These are phyloP conservation scores for Lithophane semibrunnea DNA, from an alignment of 2,888 invertebrate species.

Conservation along the genomic window DNA sequence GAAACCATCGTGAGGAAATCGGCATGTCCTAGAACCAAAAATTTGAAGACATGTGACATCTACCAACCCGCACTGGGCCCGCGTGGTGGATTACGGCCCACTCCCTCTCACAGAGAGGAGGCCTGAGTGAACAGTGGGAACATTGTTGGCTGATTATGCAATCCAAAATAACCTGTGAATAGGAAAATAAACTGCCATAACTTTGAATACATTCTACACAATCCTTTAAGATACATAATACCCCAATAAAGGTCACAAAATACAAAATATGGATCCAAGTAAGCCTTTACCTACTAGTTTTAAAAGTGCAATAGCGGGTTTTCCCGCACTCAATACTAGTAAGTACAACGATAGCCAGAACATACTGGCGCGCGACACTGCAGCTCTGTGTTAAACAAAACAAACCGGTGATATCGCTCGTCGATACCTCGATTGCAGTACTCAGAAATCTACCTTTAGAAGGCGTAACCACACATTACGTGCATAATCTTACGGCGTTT, in stretches of 20 bases:
- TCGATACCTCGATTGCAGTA: conserved; percentile 48
- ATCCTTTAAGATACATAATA: neutral
- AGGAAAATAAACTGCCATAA: neutral
- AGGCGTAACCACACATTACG: conserved; percentile 24
- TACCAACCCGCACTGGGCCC: no score
- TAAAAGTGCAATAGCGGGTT: conserved; percentile 8
- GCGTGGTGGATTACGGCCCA: no score
- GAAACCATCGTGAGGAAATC: no score
- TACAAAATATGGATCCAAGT: neutral
- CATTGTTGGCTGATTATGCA: no score
- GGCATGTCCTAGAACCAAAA: no score
- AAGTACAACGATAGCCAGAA: conserved; percentile 11
- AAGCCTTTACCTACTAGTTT: neutral
- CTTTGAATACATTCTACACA: no score
- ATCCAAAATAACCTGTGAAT: neutral
- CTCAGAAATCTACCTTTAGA: conserved; percentile 44
- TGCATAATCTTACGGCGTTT: neutral
- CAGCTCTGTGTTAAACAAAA: conserved; percentile 45
- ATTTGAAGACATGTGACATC: no score
- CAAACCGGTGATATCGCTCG: conserved; percentile 53
- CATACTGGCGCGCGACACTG: conserved; percentile 26
- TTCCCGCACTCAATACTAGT: conserved; percentile 10
- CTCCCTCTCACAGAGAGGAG: no score
- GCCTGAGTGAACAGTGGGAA: no score
- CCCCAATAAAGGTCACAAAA: neutral